These are phyloP conservation scores for Acanthiza pusilla DNA, from an alignment of 2,797 vertebrate species.

Conservation along the genomic window DNA sequence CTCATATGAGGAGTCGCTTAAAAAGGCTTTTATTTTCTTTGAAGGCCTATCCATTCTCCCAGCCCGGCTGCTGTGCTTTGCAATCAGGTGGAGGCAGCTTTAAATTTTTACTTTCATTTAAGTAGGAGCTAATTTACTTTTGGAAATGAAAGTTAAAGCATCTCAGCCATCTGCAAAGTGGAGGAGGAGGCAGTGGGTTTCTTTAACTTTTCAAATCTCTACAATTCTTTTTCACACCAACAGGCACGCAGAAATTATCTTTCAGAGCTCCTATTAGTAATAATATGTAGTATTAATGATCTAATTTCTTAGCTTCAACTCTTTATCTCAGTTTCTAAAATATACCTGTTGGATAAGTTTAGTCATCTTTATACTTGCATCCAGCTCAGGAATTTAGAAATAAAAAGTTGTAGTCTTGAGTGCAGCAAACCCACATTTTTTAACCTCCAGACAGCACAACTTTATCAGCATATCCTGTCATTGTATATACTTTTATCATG, in stretches of 20 bases:
- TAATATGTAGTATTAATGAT: not conserved
- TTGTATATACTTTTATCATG: not conserved
- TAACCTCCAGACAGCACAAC: not conserved
- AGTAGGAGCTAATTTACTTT: slow-evolving; percentile 48
- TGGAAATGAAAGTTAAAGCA: slow-evolving; percentile 37
- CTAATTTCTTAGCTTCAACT: not conserved
- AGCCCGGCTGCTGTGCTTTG: not conserved
- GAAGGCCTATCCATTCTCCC: not conserved
- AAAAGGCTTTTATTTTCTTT: slow-evolving; percentile 50
- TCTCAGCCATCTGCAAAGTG: slow-evolving; percentile 48
- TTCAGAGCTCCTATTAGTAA: not conserved
- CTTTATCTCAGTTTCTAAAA: not conserved
- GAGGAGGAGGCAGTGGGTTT: slow-evolving; percentile 20
- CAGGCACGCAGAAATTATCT: slow-evolving; percentile 17
- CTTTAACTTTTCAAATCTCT: slow-evolving; percentile 41
- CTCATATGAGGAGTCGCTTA: slow-evolving; percentile 7
- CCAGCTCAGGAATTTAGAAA: not conserved
- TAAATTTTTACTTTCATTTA: slow-evolving; percentile 29
- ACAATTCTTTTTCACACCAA: not conserved
- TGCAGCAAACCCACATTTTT: not conserved
- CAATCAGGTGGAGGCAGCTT: slow-evolving; percentile 40
- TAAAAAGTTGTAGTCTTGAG: not conserved
- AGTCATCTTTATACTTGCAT: not conserved
- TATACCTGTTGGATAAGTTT: not conserved
- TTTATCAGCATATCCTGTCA: not conserved